Percentiles rank a stretch among this genome's conserved stretches.
Conservation (phyloP, 2,113 vertebrate species). For the Coregonus clupeaformis region DNA sequence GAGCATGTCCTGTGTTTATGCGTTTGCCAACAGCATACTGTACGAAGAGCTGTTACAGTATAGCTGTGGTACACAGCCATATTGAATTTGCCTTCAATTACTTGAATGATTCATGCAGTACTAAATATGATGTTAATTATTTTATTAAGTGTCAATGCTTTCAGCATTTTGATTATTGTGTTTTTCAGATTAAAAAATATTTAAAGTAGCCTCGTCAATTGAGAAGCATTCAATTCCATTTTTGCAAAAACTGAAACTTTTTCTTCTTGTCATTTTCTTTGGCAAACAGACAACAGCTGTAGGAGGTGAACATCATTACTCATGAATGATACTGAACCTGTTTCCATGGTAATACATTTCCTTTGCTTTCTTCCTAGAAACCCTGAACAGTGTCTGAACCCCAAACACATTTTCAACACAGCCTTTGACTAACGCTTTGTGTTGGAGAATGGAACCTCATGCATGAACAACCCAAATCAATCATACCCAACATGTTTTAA, state of each 20-base stretch:
- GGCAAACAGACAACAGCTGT: slow-evolving; percentile 74
- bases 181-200: neutral
- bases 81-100: too few species aligned
- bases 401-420: slow-evolving; percentile 28
- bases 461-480: slow-evolving; percentile 25
- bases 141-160: neutral
- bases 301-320: slow-evolving; percentile 82
- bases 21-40: too few species aligned
- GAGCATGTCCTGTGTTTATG: too few species aligned
- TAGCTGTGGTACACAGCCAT: too few species aligned
- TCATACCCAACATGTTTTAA: slow-evolving; percentile 3
- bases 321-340: slow-evolving; percentile 84
- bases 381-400: slow-evolving; percentile 82
- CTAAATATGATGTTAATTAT: neutral
- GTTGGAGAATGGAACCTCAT: slow-evolving; percentile 16
- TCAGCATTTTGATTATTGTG: neutral
- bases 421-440: slow-evolving; percentile 24
- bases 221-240: neutral
- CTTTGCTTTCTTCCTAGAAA: slow-evolving; percentile 57
- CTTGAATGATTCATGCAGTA: too few species aligned
- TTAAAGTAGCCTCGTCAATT: neutral
- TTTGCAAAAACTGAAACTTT: neutral
- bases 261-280: slow-evolving; percentile 15
- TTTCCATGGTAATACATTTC: slow-evolving; percentile 89
- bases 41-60: too few species aligned